Percentiles rank a stretch among this genome's conserved stretches.
Conservation (phyloP, 2,113 vertebrate genomes). For the Anguilla rostrata region DNA sequence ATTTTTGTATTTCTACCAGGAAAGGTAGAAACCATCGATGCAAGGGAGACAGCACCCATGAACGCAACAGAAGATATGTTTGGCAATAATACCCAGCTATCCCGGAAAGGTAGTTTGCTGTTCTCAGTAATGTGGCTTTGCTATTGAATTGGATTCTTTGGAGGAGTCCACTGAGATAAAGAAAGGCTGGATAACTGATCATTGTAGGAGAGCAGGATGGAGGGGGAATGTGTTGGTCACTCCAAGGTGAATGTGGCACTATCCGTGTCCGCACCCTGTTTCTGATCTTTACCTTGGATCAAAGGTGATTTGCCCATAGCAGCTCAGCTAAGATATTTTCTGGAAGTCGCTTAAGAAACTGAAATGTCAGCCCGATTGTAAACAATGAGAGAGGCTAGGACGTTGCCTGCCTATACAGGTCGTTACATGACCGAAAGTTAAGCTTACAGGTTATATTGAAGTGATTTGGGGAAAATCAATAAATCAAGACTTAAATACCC, state of each 20-base stretch:
- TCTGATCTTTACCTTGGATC: not conserved
- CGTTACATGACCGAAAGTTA: not conserved
- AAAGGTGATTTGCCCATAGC: not conserved
- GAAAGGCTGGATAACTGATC: not conserved
- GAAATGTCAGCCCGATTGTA: not conserved
- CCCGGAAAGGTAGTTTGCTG: slow-evolving; percentile 75
- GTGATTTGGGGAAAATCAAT: too few relatives aligned
- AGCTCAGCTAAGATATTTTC: not conserved
- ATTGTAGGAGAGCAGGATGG: not conserved
- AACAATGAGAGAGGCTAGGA: not conserved
- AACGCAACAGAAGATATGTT: slow-evolving; percentile 76
- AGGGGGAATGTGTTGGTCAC: not conserved
- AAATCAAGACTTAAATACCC: not conserved
- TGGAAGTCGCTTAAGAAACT: not conserved
- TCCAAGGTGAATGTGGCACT: too few relatives aligned
- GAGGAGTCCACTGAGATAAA: not conserved
- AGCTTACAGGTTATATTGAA: not conserved
- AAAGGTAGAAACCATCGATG: slow-evolving; percentile 87
- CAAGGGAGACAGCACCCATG: slow-evolving; percentile 86
- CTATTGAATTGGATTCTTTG: not conserved
- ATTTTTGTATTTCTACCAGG: slow-evolving; percentile 64
- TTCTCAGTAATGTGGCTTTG: not conserved
- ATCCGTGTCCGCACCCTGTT: not conserved
- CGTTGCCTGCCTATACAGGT: not conserved
- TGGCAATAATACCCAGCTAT: slow-evolving; percentile 76